Base-by-base conservation (phyloP, 1,140 invertebrate species). In the Ericerus pela region DNA sequence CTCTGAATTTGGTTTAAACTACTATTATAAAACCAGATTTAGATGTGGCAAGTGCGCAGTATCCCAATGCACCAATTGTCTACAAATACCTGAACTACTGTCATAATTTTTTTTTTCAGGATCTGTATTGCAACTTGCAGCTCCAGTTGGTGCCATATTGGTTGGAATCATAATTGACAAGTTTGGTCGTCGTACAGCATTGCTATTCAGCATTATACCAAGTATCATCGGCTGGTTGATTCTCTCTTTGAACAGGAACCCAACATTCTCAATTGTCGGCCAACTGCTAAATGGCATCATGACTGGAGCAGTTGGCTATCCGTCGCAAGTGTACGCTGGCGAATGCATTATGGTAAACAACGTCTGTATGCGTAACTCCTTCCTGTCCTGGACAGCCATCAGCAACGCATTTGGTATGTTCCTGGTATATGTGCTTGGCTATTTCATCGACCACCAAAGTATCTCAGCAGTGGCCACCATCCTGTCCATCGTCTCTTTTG, bases 201-300 rank as follows among this genome's bases (percentile, higher is more conserved):
- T 82, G 22, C 62, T 75, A 16, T 57, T 73, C 1, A 65, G 75
- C 16, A 73, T 74, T 16, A 14, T 76, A 3, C 71, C 77, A 2
- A 75, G 72, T 30, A 58, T 77, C 2, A 26, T 72, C 16, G 79
- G 79, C 10, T 81, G 77, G 76, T 33, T 75, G 1, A 55, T 72
- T 1, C 73, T 81, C n/a, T 67, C 69, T 16, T 60, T 64, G 47
- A 64, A 69, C 2, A 61, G 57, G 57, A 57, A 27, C n/a, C 60
- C 53, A 54, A n/a, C 36, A 6, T 67, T 77, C n/a, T 28, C 64
- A 3, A 71, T 76, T 3, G 51, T 72, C 3, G 80, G 79, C 1
- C 73, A 81, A 61, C 57, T 81, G n/a, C 59, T 78, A 1, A 77
- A 79, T 14, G 81, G 82, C 27, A 63, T 83, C 54, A 70, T 73